phyloP scores from a whole-genome alignment of 2,888 invertebrate species.

The Apotomis betuletana region DNA sequence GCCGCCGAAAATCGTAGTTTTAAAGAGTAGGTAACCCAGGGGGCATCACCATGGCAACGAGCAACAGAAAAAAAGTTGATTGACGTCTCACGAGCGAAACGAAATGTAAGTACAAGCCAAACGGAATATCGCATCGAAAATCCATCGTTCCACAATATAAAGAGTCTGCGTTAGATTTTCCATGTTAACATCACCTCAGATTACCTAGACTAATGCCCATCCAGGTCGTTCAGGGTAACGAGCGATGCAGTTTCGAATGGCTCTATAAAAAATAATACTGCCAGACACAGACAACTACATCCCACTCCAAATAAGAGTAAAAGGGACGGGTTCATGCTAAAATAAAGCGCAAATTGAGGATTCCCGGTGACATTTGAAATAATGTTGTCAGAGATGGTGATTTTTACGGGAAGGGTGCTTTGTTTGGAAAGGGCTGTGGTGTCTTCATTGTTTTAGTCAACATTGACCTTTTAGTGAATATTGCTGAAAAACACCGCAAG shows the following conservation, averaged over 20 bases:
- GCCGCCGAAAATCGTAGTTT: too few species aligned
- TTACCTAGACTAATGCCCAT: neutral
- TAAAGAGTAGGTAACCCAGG: too few species aligned
- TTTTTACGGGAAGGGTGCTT: constrained; percentile 8
- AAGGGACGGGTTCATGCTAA: constrained; percentile 5
- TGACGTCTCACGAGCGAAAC: too few species aligned
- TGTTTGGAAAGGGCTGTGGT: neutral
- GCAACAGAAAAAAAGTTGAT: too few species aligned
- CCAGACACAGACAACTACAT: constrained; percentile 36
- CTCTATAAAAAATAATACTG: constrained; percentile 48
- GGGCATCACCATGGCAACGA: too few species aligned
- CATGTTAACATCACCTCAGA: neutral
- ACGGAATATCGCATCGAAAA: too few species aligned
- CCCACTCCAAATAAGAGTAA: constrained; percentile 3
- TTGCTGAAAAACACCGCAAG: neutral
- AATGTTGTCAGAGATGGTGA: constrained; percentile 5
- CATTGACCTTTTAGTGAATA: neutral
- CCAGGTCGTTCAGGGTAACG: constrained; percentile 13
- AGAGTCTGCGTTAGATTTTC: neutral
- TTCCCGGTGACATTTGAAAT: constrained; percentile 35
- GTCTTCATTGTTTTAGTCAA: neutral
- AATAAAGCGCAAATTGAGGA: constrained; percentile 28
- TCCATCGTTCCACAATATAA: neutral
- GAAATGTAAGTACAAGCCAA: too few species aligned
- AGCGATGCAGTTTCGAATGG: constrained; percentile 39